Base-by-base conservation (phyloP, 2,113 vertebrate genomes). In the Otis tarda region DNA sequence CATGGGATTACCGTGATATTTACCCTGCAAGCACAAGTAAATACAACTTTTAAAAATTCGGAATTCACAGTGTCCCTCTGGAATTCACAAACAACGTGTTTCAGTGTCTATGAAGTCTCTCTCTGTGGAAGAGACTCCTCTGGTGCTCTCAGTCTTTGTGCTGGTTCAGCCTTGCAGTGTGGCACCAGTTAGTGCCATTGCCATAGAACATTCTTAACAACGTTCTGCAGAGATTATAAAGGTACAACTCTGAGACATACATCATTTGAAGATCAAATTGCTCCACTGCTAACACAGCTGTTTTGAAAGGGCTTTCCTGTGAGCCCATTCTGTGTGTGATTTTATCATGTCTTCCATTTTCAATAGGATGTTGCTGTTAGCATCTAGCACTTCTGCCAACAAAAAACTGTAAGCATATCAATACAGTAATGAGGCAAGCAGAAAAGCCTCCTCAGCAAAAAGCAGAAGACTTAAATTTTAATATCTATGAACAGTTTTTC, bases 1-100 rank as follows among this genome's bases (percentile, higher is more conserved):
- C 86, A 98, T 97, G 39, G 99, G 99, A 89, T 98, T 99, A 68
- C 97, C 97, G 5, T 98, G 97, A 78, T 99, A 99, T 96, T 99
- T 99, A 80, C 98, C 97, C 99, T 99, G 96, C 41, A 92, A 93
- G 70, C 88, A 94, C 83, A 94, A 97, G n/a, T 20, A 64, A 95
- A 77, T 20, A 71, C 65, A 78, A 37, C 33, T 70, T 78, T 19
- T 10, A 65, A 79, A 76, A 71, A 74, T 17, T 49, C 28, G 49
- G 70, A 89, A 76, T 64, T 67, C 39, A 60, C 41, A n/a, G 39
- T 71, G 16, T 68, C 27, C 37, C 35, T 61, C 49, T 87, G 37
- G 59, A 94, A 90, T 94, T 89, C 41, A 89, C 45, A 60, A 94
- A 43, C 76, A 70, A 10, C 17, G 35, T 94, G 21, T 79, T 91